Base-by-base conservation (phyloP, 2,888 invertebrate species). In the Chromoteleia sp. region DNA sequence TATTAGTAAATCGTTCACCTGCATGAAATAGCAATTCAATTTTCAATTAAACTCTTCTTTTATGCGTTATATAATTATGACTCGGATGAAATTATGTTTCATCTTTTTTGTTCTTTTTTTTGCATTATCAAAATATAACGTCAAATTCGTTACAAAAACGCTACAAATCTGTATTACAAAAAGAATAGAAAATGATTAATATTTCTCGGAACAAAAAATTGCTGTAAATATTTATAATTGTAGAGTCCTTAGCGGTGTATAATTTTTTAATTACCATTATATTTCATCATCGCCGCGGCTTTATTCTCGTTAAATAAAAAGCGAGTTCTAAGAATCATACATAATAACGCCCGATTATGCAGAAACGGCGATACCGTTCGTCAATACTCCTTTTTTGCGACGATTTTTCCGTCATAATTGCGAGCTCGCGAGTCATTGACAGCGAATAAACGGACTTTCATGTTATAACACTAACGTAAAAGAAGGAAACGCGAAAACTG, bases 391-490 rank as follows among this genome's bases (percentile, higher is more conserved):
- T 73, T 71, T 75, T 70, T 74, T 70, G 63, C 30, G n/a, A 30
- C 48, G 15, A 76, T 77, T 71, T 70, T 77, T 65, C 61, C 56
- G 63, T 63, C 70, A 65, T 70, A 71, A 71, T 58, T 75, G 61
- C 58, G 30, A 41, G 61, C 75, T 58, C 54, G 48, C 70, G 81
- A 81, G 81, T 77, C 76, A 81, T 67, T 81, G 73, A 73, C 81
- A 73, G 76, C 75, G 33, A 67, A 76, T 65, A 76, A 76, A 76
- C 67, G 65, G 19, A 65, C 74, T 39, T 65, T 58, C 63, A 65
- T 75, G 56, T 39, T 48, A 50, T n/a, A 75, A 39, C 29, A 43
- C 52, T 25, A 25, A 21, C 1, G 4, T 6, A 48, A 33, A 41
- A 54, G 1, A n/a, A 12, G 25, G 17, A 56, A 30, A 56, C 15